A percentile compares a stretch with the other conserved stretches of the same genome.
Conservation (phyloP, 2,113 vertebrate species). For the Nothocercus julius region DNA sequence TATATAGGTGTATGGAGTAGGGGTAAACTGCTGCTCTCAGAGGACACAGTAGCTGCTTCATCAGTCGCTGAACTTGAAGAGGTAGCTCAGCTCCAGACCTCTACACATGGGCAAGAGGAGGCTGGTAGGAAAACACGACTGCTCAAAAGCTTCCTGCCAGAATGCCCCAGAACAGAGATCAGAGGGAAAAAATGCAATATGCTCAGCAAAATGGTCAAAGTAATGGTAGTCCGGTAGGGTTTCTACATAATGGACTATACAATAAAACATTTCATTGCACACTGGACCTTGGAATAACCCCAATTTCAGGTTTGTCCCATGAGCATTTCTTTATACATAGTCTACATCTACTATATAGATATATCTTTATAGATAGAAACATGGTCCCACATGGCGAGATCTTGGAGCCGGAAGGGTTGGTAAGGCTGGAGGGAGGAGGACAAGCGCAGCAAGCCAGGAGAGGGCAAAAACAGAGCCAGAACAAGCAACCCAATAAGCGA, state of each 20-base stretch:
- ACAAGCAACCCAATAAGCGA: not conserved
- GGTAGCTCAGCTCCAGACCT: not conserved
- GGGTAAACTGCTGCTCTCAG: not conserved
- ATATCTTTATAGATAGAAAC: no score
- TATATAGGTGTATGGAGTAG: slow-evolving; percentile 39
- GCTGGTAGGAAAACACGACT: not conserved
- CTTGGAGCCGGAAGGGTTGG: not conserved
- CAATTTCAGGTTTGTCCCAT: not conserved
- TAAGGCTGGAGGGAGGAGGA: not conserved
- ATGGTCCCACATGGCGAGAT: not conserved
- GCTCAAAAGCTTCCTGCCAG: not conserved
- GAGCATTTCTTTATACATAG: not conserved
- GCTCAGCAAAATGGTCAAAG: not conserved
- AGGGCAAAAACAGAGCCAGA: not conserved
- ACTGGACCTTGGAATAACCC: not conserved
- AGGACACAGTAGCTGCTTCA: not conserved
- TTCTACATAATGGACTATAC: not conserved
- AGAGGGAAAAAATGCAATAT: not conserved
- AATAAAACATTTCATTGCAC: not conserved
- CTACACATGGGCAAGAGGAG: not conserved
- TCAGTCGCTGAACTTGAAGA: not conserved
- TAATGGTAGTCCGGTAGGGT: not conserved
- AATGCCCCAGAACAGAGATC: not conserved
- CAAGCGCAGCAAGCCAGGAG: not conserved
- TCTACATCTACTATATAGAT: no score